phyloP scores from a whole-genome alignment of 2,113 vertebrate genomes.

The Gobio gobio region DNA sequence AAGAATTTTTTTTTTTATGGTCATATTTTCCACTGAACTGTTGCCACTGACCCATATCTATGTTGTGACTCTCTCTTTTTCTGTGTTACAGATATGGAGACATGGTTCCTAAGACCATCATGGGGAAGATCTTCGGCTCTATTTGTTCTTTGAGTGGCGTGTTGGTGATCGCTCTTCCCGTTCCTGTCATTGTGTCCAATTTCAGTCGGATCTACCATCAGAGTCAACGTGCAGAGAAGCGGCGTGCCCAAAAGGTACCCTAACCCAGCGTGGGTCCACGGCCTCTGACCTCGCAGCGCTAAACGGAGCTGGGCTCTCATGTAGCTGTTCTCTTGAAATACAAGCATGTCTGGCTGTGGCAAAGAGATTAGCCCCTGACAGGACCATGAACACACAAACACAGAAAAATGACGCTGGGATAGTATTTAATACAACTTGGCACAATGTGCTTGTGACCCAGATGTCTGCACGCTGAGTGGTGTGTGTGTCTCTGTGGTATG shows the following conservation, averaged over 20 bases:
- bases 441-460: slow-evolving; percentile 28
- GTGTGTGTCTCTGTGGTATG: slow-evolving; percentile 34
- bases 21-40: not conserved
- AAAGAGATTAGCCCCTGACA: not conserved
- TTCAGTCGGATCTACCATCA: slow-evolving; percentile 99
- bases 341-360: slow-evolving; percentile 13
- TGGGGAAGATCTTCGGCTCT: slow-evolving; percentile 95
- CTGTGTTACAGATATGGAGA: slow-evolving; percentile 86
- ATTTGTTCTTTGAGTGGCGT: slow-evolving; percentile 95
- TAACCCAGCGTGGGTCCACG: not conserved
- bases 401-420: not conserved
- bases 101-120: slow-evolving; percentile 98
- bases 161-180: slow-evolving; percentile 94
- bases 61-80: slow-evolving; percentile 34
- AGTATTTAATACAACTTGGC: slow-evolving; percentile 40
- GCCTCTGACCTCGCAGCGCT: not conserved
- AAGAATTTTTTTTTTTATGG: not conserved
- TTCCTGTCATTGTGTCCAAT: slow-evolving; percentile 98
- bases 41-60: not conserved
- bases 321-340: slow-evolving; percentile 6
- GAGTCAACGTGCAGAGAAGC: slow-evolving; percentile 94
- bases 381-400: not conserved
- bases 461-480: slow-evolving; percentile 39
- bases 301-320: not conserved
- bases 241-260: slow-evolving; percentile 91